phyloP scores from a whole-genome alignment of 2,797 vertebrate species.

The Poecilia wingei region DNA sequence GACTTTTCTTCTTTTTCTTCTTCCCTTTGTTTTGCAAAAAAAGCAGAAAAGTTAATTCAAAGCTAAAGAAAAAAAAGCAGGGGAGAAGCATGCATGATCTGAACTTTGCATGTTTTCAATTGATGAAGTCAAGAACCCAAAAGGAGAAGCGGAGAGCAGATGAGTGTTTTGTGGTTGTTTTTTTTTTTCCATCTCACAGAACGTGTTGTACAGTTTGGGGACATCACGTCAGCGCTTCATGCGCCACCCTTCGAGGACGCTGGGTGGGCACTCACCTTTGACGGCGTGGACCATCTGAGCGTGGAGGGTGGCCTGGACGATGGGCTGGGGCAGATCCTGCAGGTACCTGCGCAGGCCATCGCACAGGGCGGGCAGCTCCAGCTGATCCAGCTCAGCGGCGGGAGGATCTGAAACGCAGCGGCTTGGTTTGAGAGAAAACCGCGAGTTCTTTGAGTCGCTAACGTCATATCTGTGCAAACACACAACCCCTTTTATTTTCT shows the following conservation, averaged over 20 bases:
- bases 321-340: constrained; percentile 91
- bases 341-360: constrained; percentile 92
- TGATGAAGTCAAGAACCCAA: not conserved
- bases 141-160: constrained; percentile 3
- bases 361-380: constrained; percentile 88
- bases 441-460: not conserved
- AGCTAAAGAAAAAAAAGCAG: not conserved
- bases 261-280: constrained; percentile 83
- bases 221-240: constrained; percentile 40
- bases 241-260: constrained; percentile 5
- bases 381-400: constrained; percentile 86
- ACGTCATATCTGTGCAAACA: not conserved
- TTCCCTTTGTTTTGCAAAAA: constrained; percentile 16
- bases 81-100: constrained; percentile 8
- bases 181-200: constrained; percentile 17
- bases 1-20: constrained; percentile 27
- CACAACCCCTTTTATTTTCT: not conserved
- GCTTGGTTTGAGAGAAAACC: not conserved
- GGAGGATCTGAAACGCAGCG: constrained; percentile 68
- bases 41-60: not conserved
- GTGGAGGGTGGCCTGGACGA: constrained; percentile 87
- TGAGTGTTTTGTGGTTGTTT: constrained; percentile 27
- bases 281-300: constrained; percentile 88
- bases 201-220: constrained; percentile 53
- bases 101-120: not conserved